A percentile compares a stretch with the other conserved stretches of the same genome.
Evolutionary conservation across 2,888 invertebrate genomes (phyloP).

Genomic region (Dryadula phaetusa): DNA sequence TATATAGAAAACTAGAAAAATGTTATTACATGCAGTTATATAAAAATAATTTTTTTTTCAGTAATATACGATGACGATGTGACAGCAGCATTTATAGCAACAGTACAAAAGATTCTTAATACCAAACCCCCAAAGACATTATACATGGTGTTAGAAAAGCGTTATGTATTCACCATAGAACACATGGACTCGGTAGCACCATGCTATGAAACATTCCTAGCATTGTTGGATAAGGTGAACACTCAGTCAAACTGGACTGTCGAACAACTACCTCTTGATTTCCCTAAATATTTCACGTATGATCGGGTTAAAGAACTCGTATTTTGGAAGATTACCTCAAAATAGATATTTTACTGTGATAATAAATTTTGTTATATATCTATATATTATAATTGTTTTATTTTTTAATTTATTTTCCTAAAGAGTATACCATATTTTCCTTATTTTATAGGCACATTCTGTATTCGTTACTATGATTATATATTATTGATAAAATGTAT

Average conservation of each 20-base stretch:
- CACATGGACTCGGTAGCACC: constrained; percentile 93
- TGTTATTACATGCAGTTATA: background rate
- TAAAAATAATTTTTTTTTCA: constrained; percentile 68
- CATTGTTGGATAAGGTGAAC: constrained; percentile 81
- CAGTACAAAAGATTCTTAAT: constrained; percentile 87
- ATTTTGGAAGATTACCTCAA: constrained; percentile 87
- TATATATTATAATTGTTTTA: constrained; percentile 44
- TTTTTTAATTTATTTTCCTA: constrained; percentile 16
- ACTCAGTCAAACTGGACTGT: constrained; percentile 82
- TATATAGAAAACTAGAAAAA: background rate
- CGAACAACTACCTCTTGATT: constrained; percentile 87
- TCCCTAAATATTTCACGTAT: constrained; percentile 92
- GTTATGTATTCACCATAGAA: constrained; percentile 92
- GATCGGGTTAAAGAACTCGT: constrained; percentile 91
- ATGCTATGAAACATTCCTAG: constrained; percentile 93
- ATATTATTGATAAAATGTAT: too few relatives aligned
- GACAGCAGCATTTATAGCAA: constrained; percentile 90
- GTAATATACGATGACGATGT: constrained; percentile 93
- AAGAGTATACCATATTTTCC: background rate
- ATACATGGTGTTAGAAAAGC: constrained; percentile 92
- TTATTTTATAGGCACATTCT: background rate
- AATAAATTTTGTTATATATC: constrained; percentile 52
- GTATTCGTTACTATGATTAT: too few relatives aligned
- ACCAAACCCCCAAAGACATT: constrained; percentile 85
- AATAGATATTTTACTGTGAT: constrained; percentile 58